Evolutionary conservation across 2,888 invertebrate genomes (phyloP), one percentile per base, ranked within the genome.

Genomic region (Caprella mutica): DNA sequence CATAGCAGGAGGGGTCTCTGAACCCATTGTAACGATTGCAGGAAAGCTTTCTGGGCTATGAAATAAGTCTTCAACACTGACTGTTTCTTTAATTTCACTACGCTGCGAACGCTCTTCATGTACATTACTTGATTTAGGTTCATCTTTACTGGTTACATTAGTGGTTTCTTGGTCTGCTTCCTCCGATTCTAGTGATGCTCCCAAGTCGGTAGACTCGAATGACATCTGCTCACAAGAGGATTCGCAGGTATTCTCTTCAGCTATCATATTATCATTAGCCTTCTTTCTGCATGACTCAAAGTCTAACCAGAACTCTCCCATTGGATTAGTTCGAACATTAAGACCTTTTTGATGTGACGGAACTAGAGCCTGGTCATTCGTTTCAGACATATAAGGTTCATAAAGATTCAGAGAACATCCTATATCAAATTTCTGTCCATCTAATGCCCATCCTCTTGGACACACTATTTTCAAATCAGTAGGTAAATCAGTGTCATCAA

Each of bases 391-490:
- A 39, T 5, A 17, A 39, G 38, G 17, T 5, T 55, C 50, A 21
- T 48, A 54, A 3, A 56, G 24, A 12, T 57, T 55, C 8, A 63
- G 46, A n/a, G 63, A 59, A 43, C 59, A 59, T 14, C 63, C 63
- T n/a, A 59, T 55, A 3, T 59, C 39, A 23, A 63, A 54, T 17
- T 51, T 50, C 12, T 54, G 50, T 3, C 63, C 63, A 24, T 59
- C 59, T 9, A 63, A 52, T 30, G 63, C 63, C 63, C 63, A 63
- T 19, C 63, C 63, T 55, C 63, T 51, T n/a, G 63, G 63, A 17
- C 59, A 63, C 23, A 63, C 52, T 12, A 50, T 54, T 33, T 57
- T 43, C 2, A 63, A 42, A 42, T 56, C 56, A 21, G 51, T 53
- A 14, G 59, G 35, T 9, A 35, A 35, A 27, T 26, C 5, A 42